Evolutionary conservation across 2,888 invertebrate genomes (phyloP).

Genomic region (Meganola albula): DNA sequence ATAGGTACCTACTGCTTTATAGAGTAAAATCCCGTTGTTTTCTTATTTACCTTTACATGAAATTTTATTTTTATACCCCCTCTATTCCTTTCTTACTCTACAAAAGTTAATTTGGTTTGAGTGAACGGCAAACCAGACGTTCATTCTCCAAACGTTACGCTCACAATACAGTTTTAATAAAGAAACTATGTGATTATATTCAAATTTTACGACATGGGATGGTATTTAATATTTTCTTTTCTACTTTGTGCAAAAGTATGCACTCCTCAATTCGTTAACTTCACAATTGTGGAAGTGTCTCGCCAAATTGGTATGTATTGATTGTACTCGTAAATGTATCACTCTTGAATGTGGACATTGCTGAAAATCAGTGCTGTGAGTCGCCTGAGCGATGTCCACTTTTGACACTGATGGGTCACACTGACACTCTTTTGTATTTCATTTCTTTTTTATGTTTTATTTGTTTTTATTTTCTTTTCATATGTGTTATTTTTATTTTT

Average conservation of each 20-base stretch:
- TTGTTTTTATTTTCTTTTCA: too few relatives aligned
- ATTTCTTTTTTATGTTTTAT: too few relatives aligned
- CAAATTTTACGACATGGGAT: constrained; percentile 31
- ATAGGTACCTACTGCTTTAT: too few relatives aligned
- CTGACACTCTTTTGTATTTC: too few relatives aligned
- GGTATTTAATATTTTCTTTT: constrained; percentile 28
- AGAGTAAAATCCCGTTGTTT: too few relatives aligned
- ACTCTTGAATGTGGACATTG: too few relatives aligned
- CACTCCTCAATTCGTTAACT: constrained; percentile 36
- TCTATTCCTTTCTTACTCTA: constrained; percentile 27
- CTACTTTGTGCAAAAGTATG: constrained; percentile 30
- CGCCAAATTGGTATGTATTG: constrained; percentile 54
- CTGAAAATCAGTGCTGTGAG: too few relatives aligned
- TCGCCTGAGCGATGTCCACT: too few relatives aligned
- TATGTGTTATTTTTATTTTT: too few relatives aligned
- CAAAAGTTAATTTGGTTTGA: constrained; percentile 37
- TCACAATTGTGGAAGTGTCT: constrained; percentile 33
- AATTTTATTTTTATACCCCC: constrained; percentile 17
- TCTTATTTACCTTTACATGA: too few relatives aligned
- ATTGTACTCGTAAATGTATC: background rate
- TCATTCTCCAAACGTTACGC: constrained; percentile 28
- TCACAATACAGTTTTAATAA: constrained; percentile 19
- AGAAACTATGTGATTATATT: constrained; percentile 15
- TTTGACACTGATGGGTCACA: too few relatives aligned
- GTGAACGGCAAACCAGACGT: constrained; percentile 36